Evolutionary conservation across 1,140 invertebrate genomes (phyloP).

Genomic region (Mycetomoellerius zeteki): DNA sequence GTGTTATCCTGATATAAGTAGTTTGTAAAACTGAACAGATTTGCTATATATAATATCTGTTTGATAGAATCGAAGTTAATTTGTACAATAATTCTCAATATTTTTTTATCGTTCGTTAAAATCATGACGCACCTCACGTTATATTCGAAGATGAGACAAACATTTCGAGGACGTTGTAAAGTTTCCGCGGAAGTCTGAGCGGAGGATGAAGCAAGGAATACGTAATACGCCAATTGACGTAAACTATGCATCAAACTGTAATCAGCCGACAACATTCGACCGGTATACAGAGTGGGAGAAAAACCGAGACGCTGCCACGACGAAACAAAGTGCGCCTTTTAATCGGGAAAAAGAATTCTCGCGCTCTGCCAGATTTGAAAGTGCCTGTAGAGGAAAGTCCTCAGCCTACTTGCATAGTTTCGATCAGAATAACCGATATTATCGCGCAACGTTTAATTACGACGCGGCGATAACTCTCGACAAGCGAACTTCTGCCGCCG

Average conservation of each 20-base stretch:
- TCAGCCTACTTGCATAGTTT: conserved; percentile 38
- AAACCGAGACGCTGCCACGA: background rate
- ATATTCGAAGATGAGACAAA: background rate
- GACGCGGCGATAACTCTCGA: conserved; percentile 29
- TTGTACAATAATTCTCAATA: background rate
- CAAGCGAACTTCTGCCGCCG: conserved; percentile 24
- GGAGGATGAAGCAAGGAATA: background rate
- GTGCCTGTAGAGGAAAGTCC: conserved; percentile 24
- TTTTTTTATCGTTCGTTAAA: background rate
- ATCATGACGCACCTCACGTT: background rate
- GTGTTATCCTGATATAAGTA: no score
- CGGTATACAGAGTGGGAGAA: background rate
- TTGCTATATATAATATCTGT: background rate
- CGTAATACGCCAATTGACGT: conserved; percentile 9
- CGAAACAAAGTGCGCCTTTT: background rate
- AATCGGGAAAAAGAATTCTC: background rate
- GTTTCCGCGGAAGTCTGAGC: background rate
- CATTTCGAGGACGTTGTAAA: conserved; percentile 1
- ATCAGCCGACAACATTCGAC: background rate
- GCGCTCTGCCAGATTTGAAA: conserved; percentile 26
- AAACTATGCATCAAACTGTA: background rate
- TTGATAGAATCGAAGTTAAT: background rate
- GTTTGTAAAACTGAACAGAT: background rate
- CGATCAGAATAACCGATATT: conserved; percentile 50
- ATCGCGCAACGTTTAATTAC: conserved; percentile 62